Percentiles rank a stretch among this genome's conserved stretches.
Conservation (phyloP, 2,113 vertebrate genomes). For the Sorex araneus region DNA sequence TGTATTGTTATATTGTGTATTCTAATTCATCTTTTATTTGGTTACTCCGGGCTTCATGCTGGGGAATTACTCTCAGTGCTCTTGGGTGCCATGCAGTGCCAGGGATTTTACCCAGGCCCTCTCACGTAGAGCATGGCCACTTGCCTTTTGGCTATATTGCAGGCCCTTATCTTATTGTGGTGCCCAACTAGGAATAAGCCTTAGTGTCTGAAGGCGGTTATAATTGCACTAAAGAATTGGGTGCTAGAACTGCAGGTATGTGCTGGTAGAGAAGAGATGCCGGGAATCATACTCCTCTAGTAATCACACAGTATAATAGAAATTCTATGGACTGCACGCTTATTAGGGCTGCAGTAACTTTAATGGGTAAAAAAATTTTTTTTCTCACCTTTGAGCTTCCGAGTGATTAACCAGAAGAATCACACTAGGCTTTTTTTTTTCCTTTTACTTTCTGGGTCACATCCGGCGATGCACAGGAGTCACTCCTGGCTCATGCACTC, state of each 20-base stretch:
- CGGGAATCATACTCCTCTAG: not conserved
- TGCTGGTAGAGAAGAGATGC: not conserved
- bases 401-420: slow-evolving; percentile 6
- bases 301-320: not conserved
- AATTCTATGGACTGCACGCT: not conserved
- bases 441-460: too few relatives aligned
- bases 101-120: too few relatives aligned
- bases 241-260: not conserved
- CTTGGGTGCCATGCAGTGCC: too few relatives aligned
- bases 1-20: not conserved
- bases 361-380: not conserved
- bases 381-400: slow-evolving; percentile 41
- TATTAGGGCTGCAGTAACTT: slow-evolving; percentile 14
- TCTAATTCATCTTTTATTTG: not conserved
- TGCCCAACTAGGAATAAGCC: not conserved
- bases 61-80: too few relatives aligned
- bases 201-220: not conserved
- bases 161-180: too few relatives aligned
- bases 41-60: too few relatives aligned
- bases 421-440: too few relatives aligned
- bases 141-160: too few relatives aligned
- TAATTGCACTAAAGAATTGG: not conserved
- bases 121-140: too few relatives aligned
- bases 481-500: too few relatives aligned
- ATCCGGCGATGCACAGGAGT: too few relatives aligned